Evolutionary conservation across 2,888 invertebrate species (phyloP).

Genomic region (Cyclophora punctaria): DNA sequence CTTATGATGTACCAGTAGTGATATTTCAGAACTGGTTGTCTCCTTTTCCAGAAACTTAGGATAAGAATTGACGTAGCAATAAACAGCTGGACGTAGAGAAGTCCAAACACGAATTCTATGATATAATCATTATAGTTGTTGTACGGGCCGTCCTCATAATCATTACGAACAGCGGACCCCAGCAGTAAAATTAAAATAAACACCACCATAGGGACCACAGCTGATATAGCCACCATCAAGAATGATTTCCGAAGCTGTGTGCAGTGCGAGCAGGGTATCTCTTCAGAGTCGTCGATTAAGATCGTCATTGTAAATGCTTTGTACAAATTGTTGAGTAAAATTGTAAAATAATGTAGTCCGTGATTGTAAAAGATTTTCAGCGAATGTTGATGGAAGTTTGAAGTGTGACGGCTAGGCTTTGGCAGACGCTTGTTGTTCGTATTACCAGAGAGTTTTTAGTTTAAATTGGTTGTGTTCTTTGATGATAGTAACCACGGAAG

Average conservation of each 20-base stretch:
- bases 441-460: too few species aligned
- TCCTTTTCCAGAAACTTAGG: conserved; percentile 34
- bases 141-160: conserved; percentile 18
- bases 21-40: conserved; percentile 34
- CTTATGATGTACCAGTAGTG: conserved; percentile 44
- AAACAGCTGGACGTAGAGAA: conserved; percentile 48
- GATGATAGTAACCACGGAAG: too few species aligned
- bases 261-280: conserved; percentile 40
- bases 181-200: conserved; percentile 39
- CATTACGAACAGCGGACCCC: conserved; percentile 19
- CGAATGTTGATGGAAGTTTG: too few species aligned
- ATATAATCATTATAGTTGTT: conserved; percentile 26
- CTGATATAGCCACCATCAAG: conserved; percentile 40
- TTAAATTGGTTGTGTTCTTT: too few species aligned
- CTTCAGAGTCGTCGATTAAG: conserved; percentile 37
- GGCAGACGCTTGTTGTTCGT: too few species aligned
- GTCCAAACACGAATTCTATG: conserved; percentile 40
- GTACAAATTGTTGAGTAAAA: too few species aligned
- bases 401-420: too few species aligned
- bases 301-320: conserved; percentile 25
- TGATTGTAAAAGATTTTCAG: too few species aligned
- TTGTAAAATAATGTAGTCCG: too few species aligned
- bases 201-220: conserved; percentile 44
- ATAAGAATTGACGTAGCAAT: conserved; percentile 42
- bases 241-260: conserved; percentile 36